Evolutionary conservation across 1,140 invertebrate species (phyloP).

Genomic region (Drosophila biarmipes): DNA sequence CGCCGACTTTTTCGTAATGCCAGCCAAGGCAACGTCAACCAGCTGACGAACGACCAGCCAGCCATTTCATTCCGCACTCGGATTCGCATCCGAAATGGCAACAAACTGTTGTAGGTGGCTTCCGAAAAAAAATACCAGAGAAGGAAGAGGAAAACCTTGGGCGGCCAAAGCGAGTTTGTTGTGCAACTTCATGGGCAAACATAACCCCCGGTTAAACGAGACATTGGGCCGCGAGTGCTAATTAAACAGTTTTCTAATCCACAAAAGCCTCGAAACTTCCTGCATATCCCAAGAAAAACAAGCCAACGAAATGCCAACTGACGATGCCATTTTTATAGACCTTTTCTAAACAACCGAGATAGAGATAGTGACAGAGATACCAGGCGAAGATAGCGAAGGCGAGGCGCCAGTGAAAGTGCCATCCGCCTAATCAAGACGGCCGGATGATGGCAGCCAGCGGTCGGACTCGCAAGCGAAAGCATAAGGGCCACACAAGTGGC

Average conservation of each 20-base stretch:
- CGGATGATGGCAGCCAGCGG: conserved; percentile 54
- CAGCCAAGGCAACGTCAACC: conserved; percentile 62
- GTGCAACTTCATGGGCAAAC: conserved; percentile 47
- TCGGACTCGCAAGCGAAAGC: conserved; percentile 68
- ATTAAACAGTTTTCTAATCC: conserved; percentile 53
- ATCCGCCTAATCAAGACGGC: conserved; percentile 43
- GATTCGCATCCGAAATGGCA: conserved; percentile 37
- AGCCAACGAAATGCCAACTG: conserved; percentile 60
- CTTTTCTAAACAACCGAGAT: conserved; percentile 54
- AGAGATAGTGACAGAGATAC: conserved; percentile 9
- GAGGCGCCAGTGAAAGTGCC: conserved; percentile 50
- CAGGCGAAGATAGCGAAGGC: conserved; percentile 25
- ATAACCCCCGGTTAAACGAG: conserved; percentile 5
- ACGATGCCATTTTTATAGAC: conserved; percentile 74
- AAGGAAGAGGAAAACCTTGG: conserved; percentile 38
- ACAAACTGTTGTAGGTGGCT: conserved; percentile 52
- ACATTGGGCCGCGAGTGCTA: conserved; percentile 32
- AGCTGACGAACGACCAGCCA: conserved; percentile 44
- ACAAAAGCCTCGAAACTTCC: conserved; percentile 56
- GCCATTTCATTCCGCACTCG: conserved; percentile 22
- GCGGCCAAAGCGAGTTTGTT: conserved; percentile 33
- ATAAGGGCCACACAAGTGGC: conserved; percentile 60
- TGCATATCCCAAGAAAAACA: conserved; percentile 58
- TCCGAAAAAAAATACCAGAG: not conserved
- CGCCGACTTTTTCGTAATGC: conserved; percentile 66